Percentiles rank a stretch among this genome's conserved stretches.
Evolutionary conservation across 2,888 invertebrate genomes (phyloP).

Genomic region (Rhogogaster chlorosoma): DNA sequence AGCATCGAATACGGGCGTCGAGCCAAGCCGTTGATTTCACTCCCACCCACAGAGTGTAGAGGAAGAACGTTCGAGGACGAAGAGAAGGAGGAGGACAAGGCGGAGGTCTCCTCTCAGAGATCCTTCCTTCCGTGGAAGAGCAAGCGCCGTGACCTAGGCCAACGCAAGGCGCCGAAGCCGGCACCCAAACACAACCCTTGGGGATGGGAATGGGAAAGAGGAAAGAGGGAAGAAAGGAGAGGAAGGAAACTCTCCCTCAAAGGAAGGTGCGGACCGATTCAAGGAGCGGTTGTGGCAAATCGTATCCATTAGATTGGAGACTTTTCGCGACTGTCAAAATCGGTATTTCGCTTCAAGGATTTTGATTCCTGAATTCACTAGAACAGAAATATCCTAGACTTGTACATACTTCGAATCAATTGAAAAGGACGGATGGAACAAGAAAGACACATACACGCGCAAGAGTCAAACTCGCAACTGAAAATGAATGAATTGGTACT

Average conservation of each 20-base stretch:
- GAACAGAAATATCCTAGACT: background rate
- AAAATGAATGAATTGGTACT: background rate
- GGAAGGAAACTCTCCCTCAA: conserved; percentile 5
- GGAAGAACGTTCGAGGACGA: conserved; percentile 36
- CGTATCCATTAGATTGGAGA: background rate
- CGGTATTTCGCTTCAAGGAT: background rate
- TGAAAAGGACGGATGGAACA: too few relatives aligned
- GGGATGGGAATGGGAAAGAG: conserved; percentile 30
- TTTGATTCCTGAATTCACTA: background rate
- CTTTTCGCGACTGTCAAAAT: background rate
- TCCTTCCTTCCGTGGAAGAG: conserved; percentile 60
- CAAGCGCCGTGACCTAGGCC: conserved; percentile 65
- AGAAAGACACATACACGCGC: background rate
- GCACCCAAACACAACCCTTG: conserved; percentile 71
- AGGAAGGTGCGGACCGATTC: conserved; percentile 2
- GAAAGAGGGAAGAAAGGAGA: background rate
- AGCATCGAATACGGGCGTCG: conserved; percentile 68
- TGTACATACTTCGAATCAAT: background rate
- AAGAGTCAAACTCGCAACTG: background rate
- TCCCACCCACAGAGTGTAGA: conserved; percentile 52
- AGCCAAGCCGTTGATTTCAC: conserved; percentile 51
- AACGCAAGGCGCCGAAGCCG: conserved; percentile 56
- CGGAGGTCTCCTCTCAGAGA: conserved; percentile 58
- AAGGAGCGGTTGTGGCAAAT: background rate
- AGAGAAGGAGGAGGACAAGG: conserved; percentile 40